These are phyloP conservation scores for Phenacoccus solenopsis DNA, from an alignment of 1,140 invertebrate genomes.

Conservation along the genomic window DNA sequence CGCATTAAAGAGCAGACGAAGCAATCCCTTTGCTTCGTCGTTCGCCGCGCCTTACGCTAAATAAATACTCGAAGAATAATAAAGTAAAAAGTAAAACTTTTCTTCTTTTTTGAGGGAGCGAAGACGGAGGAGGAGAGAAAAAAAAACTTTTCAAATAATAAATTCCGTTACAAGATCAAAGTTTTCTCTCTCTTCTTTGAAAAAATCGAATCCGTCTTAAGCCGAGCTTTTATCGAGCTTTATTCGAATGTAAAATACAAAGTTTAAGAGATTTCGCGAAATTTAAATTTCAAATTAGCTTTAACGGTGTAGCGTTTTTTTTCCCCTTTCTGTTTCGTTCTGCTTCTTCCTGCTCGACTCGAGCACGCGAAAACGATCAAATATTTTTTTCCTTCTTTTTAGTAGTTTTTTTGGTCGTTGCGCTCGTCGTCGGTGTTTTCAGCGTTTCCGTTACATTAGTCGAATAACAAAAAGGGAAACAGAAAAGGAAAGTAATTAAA, in stretches of 20 bases:
- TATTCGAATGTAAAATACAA: background rate
- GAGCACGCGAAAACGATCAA: background rate
- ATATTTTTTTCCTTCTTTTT: background rate
- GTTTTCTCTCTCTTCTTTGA: background rate
- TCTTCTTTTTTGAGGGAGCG: too few species aligned
- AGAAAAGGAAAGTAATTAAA: background rate
- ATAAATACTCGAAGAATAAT: background rate
- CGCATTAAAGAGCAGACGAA: background rate
- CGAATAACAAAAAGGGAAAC: background rate
- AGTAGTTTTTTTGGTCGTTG: background rate
- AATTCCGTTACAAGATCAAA: constrained; percentile 2
- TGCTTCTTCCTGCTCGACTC: too few species aligned
- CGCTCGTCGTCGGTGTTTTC: background rate
- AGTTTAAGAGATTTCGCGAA: background rate
- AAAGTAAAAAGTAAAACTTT: background rate
- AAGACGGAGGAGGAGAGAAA: too few species aligned
- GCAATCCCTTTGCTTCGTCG: too few species aligned
- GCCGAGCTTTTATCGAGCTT: background rate
- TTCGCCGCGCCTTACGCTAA: background rate
- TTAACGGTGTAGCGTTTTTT: background rate
- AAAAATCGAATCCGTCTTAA: background rate
- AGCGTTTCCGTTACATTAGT: background rate
- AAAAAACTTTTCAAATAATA: background rate
- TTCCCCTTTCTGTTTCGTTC: background rate
- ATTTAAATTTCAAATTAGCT: constrained; percentile 3